Evolutionary conservation across 2,888 invertebrate genomes (phyloP).

Genomic region (Polyommatus iphigenia): DNA sequence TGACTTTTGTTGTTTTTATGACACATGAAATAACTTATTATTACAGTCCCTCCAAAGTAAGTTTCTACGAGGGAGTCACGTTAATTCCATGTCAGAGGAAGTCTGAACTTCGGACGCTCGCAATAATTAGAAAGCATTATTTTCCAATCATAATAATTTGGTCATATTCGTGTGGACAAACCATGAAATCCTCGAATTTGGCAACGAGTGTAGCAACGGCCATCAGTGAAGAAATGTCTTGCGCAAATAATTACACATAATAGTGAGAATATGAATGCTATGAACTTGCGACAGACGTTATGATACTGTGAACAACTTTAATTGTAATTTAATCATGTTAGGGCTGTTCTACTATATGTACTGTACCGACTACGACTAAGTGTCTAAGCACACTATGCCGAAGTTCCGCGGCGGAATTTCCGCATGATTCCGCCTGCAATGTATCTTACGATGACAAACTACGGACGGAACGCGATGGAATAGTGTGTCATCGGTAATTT

Average conservation of each 20-base stretch:
- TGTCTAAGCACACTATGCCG: too few species aligned
- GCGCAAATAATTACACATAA: conserved; percentile 29
- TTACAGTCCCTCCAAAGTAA: too few species aligned
- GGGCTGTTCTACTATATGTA: neutral
- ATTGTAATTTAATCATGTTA: neutral
- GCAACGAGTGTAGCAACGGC: conserved; percentile 1
- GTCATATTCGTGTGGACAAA: conserved; percentile 3
- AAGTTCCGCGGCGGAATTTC: too few species aligned
- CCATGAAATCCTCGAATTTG: conserved; percentile 26
- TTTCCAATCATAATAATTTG: neutral
- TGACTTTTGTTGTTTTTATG: too few species aligned
- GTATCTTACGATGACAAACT: too few species aligned
- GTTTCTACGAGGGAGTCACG: too few species aligned
- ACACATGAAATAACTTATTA: too few species aligned
- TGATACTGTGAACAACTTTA: conserved; percentile 8
- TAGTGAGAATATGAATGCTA: conserved; percentile 22
- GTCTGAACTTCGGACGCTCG: neutral
- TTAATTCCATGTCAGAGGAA: neutral
- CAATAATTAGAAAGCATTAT: neutral
- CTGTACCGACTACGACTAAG: too few species aligned
- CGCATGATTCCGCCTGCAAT: too few species aligned
- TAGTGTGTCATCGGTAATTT: too few species aligned
- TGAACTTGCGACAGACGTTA: conserved; percentile 23
- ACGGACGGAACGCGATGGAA: too few species aligned
- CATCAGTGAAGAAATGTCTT: conserved; percentile 10